Conservation (phyloP, 2,113 vertebrate genomes). For the Melanotaenia duboulayi region DNA sequence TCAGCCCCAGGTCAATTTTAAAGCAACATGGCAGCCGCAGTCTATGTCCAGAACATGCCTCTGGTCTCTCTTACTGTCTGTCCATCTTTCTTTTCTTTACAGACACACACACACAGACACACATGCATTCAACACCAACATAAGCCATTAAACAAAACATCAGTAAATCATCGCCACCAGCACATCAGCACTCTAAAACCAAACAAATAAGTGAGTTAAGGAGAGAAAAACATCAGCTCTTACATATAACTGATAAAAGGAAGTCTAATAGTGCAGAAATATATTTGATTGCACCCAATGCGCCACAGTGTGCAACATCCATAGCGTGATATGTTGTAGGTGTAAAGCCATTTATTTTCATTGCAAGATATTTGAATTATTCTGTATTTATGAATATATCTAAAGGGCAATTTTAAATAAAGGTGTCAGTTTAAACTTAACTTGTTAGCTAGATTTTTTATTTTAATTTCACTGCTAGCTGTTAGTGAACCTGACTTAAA, state of each 20-base stretch:
- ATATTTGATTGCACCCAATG: neutral
- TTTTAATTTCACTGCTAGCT: neutral
- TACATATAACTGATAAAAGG: neutral
- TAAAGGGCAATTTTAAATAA: neutral
- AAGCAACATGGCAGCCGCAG: conserved; percentile 71
- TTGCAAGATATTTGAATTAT: neutral
- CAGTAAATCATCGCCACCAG: conserved; percentile 68
- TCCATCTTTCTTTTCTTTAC: neutral
- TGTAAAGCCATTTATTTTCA: neutral
- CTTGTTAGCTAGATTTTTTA: neutral
- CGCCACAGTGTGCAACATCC: neutral
- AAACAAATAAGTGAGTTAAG: conserved; percentile 51
- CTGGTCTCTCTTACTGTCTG: conserved; percentile 40
- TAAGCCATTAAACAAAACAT: conserved; percentile 69
- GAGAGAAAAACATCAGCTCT: conserved; percentile 10
- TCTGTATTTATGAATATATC: neutral
- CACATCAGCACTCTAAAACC: conserved; percentile 57
- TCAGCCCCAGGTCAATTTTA: conserved; percentile 77
- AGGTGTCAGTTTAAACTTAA: neutral
- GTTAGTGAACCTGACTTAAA: conserved; percentile 19
- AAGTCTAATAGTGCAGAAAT: neutral
- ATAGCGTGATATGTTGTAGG: neutral
- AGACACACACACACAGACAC: conserved; percentile 16
- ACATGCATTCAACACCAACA: conserved; percentile 46
- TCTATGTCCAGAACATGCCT: conserved; percentile 72